Base-by-base conservation (phyloP, 2,113 vertebrate genomes). In the Elachura formosa region DNA sequence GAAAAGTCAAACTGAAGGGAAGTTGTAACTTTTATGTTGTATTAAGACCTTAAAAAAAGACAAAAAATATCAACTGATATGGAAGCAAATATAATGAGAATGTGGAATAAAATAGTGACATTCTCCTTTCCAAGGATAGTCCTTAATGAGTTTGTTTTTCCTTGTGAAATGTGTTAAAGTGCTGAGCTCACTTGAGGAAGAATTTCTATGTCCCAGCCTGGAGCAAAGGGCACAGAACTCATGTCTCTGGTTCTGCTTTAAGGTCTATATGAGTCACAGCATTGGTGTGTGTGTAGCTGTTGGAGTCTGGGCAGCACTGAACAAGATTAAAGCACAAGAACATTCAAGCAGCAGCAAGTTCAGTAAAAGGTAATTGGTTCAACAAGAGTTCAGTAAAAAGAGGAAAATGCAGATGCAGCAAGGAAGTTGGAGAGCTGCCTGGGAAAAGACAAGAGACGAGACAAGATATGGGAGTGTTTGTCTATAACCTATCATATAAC, bases 41-140 rank as follows among this genome's bases (percentile, higher is more conserved):
- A 85, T 48, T 61, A 81, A 94, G 41, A 92, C 31, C 52, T 83
- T 61, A 87, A 94, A 91, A 94, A n/a, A 82, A 24, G 14, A 33
- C 34, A 13, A 36, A 90, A 86, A n/a, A 80, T 22, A 25, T 52
- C 14, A 61, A 43, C 59, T 45, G 38, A 67, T 59, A 26, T 73
- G 46, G 51, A 85, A 88, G 51, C 6, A 80, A 62, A 55, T 58
- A 41, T 31, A 67, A 36, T 40, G 48, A 93, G 33, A 77, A 54
- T 62, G 51, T 72, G 41, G 68, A 91, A 76, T 43, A 49, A 71
- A 34, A 55, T 5, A 63, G 49, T 79, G 72, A 43, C 12, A 33
- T 80, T 93, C 19, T 80, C 20, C 49, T 12, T 38, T 45, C 28
- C 33, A 59, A 54, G 41, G 33, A 45, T 28, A 74, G 36, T 55